Conservation (phyloP, 1,140 invertebrate genomes). For the Pogonomyrmex barbatus region DNA sequence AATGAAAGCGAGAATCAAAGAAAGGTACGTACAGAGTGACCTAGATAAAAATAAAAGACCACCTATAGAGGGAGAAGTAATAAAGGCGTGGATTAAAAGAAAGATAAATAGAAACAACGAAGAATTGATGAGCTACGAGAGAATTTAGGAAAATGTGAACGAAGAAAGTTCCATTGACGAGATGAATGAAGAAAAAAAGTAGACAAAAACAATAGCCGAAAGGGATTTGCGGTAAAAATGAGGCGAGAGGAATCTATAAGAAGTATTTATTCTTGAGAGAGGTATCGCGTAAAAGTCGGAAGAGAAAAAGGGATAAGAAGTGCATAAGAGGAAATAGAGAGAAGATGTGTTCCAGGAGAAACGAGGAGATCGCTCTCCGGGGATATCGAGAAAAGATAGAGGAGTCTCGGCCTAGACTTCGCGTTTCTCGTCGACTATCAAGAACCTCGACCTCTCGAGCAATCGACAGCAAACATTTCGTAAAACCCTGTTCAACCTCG, state of each 20-base stretch:
- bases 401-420: slow-evolving; percentile 24
- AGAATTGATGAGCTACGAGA: background rate
- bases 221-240: slow-evolving; percentile 21
- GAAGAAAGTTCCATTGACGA: slow-evolving; percentile 33
- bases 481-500: slow-evolving; percentile 57
- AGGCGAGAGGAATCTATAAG: background rate
- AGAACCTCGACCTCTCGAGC: slow-evolving; percentile 46
- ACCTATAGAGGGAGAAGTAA: slow-evolving; percentile 8
- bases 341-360: slow-evolving; percentile 55
- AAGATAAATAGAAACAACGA: slow-evolving; percentile 27
- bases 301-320: background rate
- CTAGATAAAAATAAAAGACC: slow-evolving; percentile 17
- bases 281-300: background rate
- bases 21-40: background rate
- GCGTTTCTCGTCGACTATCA: slow-evolving; percentile 42
- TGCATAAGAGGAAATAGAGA: slow-evolving; percentile 13
- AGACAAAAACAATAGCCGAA: background rate
- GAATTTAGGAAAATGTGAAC: slow-evolving; percentile 28
- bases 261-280: slow-evolving; percentile 53
- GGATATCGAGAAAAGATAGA: slow-evolving; percentile 29
- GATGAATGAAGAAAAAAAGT: background rate
- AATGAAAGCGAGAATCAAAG: slow-evolving; percentile 1
- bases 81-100: slow-evolving; percentile 45
- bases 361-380: slow-evolving; percentile 22
- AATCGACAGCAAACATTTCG: slow-evolving; percentile 70